Conservation (phyloP, 2,888 invertebrate genomes). For the Xylocampa areola region DNA sequence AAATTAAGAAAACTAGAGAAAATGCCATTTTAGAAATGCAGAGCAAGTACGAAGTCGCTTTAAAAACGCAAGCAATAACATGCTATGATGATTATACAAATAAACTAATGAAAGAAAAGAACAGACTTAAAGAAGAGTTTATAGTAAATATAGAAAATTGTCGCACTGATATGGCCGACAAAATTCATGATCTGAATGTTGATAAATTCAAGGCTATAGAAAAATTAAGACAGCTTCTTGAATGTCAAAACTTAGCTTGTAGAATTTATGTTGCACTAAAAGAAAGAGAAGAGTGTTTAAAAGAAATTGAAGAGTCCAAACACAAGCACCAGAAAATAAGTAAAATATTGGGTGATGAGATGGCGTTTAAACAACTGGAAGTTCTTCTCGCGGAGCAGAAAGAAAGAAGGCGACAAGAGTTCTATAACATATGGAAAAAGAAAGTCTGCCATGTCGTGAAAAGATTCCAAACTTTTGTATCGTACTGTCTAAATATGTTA, state of each 20-base stretch:
- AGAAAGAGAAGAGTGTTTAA: conserved; percentile 76
- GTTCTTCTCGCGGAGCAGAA: conserved; percentile 70
- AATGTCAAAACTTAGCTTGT: conserved; percentile 83
- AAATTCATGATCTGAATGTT: conserved; percentile 76
- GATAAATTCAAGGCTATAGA: conserved; percentile 81
- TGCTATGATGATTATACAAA: conserved; percentile 72
- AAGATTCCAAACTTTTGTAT: conserved; percentile 79
- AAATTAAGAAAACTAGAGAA: conserved; percentile 69
- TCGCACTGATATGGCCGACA: conserved; percentile 58
- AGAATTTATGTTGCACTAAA: conserved; percentile 83
- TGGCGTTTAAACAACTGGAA: conserved; percentile 72
- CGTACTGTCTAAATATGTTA: conserved; percentile 75
- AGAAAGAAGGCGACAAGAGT: conserved; percentile 67
- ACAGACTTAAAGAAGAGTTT: conserved; percentile 70
- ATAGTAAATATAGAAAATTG: conserved; percentile 65
- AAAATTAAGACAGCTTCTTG: conserved; percentile 73
- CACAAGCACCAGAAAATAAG: conserved; percentile 73
- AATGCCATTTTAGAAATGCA: conserved; percentile 71
- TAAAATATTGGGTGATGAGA: conserved; percentile 66
- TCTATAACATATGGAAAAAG: conserved; percentile 75
- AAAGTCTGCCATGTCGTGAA: conserved; percentile 83
- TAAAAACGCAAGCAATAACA: conserved; percentile 75
- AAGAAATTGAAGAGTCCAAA: conserved; percentile 68
- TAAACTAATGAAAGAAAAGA: conserved; percentile 69
- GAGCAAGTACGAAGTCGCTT: conserved; percentile 62